A percentile compares a stretch with the other conserved stretches of the same genome.
Evolutionary conservation across 64 coral and sea anemone genomes (phyloP).

Genomic region (Montipora cactus): DNA sequence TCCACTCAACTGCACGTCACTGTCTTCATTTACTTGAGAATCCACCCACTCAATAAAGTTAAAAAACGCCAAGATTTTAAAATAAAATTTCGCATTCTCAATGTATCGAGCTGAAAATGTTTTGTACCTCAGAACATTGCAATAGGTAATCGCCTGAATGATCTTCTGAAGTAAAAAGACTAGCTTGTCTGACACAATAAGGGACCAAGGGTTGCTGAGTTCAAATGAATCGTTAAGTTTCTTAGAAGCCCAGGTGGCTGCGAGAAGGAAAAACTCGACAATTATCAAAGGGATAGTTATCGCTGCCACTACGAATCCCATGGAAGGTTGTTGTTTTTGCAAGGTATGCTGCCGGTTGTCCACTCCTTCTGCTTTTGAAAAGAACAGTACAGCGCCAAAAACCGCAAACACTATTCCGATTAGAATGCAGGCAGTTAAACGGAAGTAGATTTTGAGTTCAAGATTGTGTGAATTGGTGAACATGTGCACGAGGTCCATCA

Average conservation of each 20-base stretch:
- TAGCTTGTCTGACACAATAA: slow-evolving; percentile 46
- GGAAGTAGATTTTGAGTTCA: slow-evolving; percentile 53
- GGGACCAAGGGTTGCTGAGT: background rate
- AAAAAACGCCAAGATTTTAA: slow-evolving; percentile 70
- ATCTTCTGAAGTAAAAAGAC: slow-evolving; percentile 57
- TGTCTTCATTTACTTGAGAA: slow-evolving; percentile 66
- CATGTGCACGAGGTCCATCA: slow-evolving; percentile 39
- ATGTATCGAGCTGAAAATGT: background rate
- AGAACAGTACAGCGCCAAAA: slow-evolving; percentile 52
- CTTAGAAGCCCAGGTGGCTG: background rate
- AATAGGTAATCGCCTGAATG: slow-evolving; percentile 44
- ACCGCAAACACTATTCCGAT: slow-evolving; percentile 54
- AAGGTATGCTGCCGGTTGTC: background rate
- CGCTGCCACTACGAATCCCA: slow-evolving; percentile 69
- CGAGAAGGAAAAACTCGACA: slow-evolving; percentile 52
- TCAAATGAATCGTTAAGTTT: background rate
- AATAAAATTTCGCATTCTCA: slow-evolving; percentile 63
- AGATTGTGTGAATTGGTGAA: slow-evolving; percentile 28
- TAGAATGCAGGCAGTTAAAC: slow-evolving; percentile 16
- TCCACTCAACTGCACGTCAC: slow-evolving; percentile 1
- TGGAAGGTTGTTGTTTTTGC: slow-evolving; percentile 65
- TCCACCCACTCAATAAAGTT: slow-evolving; percentile 76
- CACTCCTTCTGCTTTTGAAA: slow-evolving; percentile 2
- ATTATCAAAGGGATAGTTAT: slow-evolving; percentile 66
- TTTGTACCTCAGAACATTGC: slow-evolving; percentile 28